These are phyloP conservation scores for Holotrichia oblita DNA, from an alignment of 1,140 invertebrate species.

Conservation along the genomic window DNA sequence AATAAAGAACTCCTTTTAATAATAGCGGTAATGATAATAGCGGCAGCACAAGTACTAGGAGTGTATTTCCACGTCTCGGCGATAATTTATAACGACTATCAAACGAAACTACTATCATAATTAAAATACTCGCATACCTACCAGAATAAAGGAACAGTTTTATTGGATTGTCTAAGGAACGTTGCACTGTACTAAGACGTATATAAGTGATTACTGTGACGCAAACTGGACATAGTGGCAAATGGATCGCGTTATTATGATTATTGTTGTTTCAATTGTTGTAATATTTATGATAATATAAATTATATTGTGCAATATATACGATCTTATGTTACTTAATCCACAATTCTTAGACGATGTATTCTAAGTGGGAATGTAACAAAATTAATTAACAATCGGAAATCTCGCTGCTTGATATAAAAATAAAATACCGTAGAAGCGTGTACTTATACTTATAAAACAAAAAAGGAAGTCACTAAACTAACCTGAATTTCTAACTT, in stretches of 20 bases:
- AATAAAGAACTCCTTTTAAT: neutral
- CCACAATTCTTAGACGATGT: constrained; percentile 14
- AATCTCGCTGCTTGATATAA: constrained; percentile 1
- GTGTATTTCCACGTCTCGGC: constrained; percentile 26
- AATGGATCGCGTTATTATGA: neutral
- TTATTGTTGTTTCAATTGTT: constrained; percentile 13
- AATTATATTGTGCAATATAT: neutral
- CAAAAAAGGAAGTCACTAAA: constrained; percentile 1
- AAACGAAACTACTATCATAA: constrained; percentile 29
- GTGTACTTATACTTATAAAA: neutral
- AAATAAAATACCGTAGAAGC: neutral
- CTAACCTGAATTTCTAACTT: neutral
- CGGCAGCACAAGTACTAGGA: neutral
- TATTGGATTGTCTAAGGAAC: constrained; percentile 21
- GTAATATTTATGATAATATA: neutral
- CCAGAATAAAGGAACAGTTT: constrained; percentile 25
- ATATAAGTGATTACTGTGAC: neutral
- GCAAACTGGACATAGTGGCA: neutral
- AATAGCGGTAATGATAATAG: constrained; percentile 12
- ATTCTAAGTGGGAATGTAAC: neutral
- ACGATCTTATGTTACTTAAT: constrained; percentile 14
- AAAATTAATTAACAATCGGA: neutral
- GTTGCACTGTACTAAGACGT: neutral
- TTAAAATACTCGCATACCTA: constrained; percentile 24
- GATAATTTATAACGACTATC: constrained; percentile 24